A percentile compares a stretch with the other conserved stretches of the same genome.
Conservation (phyloP, 37 sponge, comb jelly and placozoan genomes). For the Cliona cf. orientalis region DNA sequence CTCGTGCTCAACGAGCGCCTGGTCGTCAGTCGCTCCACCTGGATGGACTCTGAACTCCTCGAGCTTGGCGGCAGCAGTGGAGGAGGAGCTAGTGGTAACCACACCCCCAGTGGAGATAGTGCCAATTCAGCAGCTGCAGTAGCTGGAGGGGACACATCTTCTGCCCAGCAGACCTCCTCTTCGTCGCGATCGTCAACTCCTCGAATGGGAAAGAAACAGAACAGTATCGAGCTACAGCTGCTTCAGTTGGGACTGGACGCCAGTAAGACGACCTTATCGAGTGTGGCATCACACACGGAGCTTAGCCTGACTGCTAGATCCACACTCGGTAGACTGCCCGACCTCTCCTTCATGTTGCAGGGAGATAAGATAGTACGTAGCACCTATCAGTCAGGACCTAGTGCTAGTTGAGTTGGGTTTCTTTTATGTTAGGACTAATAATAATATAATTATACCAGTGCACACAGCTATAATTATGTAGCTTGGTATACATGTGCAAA, state of each 20-base stretch:
- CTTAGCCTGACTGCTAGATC: conserved; percentile 43
- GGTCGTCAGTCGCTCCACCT: conserved; percentile 27
- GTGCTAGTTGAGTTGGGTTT: too few species aligned
- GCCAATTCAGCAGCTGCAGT: too few species aligned
- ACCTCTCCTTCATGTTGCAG: conserved; percentile 76
- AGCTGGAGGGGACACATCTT: neutral
- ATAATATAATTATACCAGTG: too few species aligned
- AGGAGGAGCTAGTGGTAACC: neutral
- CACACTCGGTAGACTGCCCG: conserved; percentile 60
- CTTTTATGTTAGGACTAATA: too few species aligned
- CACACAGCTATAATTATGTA: too few species aligned
- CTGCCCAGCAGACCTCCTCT: neutral
- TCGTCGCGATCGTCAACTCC: conserved; percentile 17
- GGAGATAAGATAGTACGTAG: conserved; percentile 9
- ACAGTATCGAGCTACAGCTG: conserved; percentile 31
- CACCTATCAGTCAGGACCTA: conserved; percentile 3
- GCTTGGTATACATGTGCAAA: too few species aligned
- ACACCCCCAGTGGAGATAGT: neutral
- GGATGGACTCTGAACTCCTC: conserved; percentile 62
- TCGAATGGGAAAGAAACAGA: neutral
- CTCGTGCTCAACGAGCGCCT: conserved; percentile 29
- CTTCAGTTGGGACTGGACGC: conserved; percentile 45
- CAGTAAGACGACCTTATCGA: conserved; percentile 25
- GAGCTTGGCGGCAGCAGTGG: conserved; percentile 14
- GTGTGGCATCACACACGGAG: neutral